A percentile compares a stretch with the other conserved stretches of the same genome.
These are phyloP conservation scores for Amphibalanus amphitrite DNA, from an alignment of 1,140 invertebrate genomes.

Conservation along the genomic window DNA sequence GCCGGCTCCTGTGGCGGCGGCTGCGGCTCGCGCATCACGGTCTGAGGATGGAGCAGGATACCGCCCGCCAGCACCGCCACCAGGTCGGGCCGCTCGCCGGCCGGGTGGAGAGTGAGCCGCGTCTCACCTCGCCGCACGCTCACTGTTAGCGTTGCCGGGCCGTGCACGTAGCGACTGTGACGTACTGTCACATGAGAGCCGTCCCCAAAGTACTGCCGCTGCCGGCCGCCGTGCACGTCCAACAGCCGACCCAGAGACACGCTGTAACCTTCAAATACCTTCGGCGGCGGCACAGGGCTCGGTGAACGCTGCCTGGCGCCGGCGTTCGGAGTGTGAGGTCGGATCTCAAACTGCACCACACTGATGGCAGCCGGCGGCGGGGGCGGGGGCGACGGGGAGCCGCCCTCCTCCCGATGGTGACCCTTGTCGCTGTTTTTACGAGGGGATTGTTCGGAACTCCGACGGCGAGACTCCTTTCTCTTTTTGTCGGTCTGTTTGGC, in stretches of 20 bases:
- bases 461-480: neutral
- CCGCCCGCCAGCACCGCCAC: neutral
- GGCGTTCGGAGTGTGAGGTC: neutral
- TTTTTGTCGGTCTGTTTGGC: neutral
- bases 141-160: neutral
- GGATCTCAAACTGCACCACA: neutral
- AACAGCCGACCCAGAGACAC: neutral
- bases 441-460: neutral
- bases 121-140: neutral
- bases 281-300: neutral
- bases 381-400: neutral
- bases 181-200: neutral
- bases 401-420: neutral
- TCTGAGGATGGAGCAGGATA: neutral
- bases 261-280: neutral
- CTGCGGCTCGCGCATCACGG: neutral
- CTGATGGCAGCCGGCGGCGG: neutral
- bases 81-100: neutral
- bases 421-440: neutral
- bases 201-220: neutral
- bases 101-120: neutral
- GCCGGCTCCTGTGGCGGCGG: neutral
- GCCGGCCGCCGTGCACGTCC: neutral
- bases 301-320: neutral
- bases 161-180: neutral